Evolutionary conservation across 2,113 vertebrate species (phyloP), one percentile per base, ranked within the genome.

Genomic region (Hipposideros armiger): DNA sequence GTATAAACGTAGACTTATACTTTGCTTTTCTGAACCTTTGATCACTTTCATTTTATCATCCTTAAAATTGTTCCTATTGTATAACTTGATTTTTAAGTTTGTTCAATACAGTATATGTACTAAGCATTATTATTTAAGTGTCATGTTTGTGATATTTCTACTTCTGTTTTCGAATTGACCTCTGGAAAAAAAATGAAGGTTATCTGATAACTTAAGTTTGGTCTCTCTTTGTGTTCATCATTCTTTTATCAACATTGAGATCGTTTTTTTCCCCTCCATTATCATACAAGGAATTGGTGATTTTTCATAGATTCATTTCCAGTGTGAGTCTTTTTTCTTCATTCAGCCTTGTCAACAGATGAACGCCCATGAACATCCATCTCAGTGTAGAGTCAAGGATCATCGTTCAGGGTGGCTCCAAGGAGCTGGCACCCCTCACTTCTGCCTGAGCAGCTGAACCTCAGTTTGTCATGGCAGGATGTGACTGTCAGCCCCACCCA

Each of bases 241-340:
- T 94, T 95, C 81, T 93, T 95, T 86, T 81, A 67, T 84, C 86
- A 76, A 91, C 86, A 93, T 50, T 74, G 73, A 93, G 28, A 36
- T 50, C 26, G 45, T 82, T 84, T 92, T 47, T 87, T 92, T 10
- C 26, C 86, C 26, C 86, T 91, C 69, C 32, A 92, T 96, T 90
- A 64, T 92, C 88, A 74, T 90, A 74, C 54, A 88, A 93, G 74
- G 90, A 70, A 83, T 76, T 62, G 82, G 95, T 42, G 45, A 91
- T 88, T 96, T 97, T 93, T 96, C 89, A 91, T 67, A 88, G n/a
- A 70, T 66, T 89, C 64, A 73, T 94, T 96, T 96, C 85, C 91
- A 90, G 32, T 64, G 26, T 42, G 72, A 90, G 60, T 87, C 95
- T 82, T 95, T 88, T 78, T 91, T 90, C 92, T 96, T 97, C 72